A percentile compares a stretch with the other conserved stretches of the same genome.
phyloP scores from a whole-genome alignment of 2,888 invertebrate species.

The Drosophila affinis region DNA sequence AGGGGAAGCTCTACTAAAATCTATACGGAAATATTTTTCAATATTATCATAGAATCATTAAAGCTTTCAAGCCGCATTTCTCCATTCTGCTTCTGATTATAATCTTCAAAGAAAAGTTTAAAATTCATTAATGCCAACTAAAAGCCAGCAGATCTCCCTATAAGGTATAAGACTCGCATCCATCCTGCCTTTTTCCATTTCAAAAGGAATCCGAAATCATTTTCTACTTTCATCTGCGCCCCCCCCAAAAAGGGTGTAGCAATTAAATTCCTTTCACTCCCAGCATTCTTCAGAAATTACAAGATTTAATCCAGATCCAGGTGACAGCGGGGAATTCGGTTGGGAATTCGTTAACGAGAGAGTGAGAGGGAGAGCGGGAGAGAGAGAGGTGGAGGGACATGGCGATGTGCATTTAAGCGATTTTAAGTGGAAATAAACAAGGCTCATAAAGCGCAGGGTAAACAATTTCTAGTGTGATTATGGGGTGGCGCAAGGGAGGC shows the following conservation, averaged over 20 bases:
- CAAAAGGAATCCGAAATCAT: slow-evolving; percentile 28
- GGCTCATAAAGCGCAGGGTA: slow-evolving; percentile 65
- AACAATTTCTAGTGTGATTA: slow-evolving; percentile 62
- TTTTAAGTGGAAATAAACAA: slow-evolving; percentile 61
- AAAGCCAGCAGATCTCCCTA: background rate
- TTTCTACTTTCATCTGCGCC: slow-evolving; percentile 29
- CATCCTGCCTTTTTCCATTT: background rate
- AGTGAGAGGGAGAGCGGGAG: background rate
- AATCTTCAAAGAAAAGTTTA: too few species aligned
- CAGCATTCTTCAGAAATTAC: slow-evolving; percentile 16
- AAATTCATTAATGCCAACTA: background rate
- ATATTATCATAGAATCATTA: too few species aligned
- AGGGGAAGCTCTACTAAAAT: background rate
- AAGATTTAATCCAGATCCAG: slow-evolving; percentile 33
- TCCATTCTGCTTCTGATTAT: too few species aligned
- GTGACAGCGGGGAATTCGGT: slow-evolving; percentile 17
- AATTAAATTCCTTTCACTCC: slow-evolving; percentile 25
- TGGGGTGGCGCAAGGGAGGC: background rate
- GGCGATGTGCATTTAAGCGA: slow-evolving; percentile 46
- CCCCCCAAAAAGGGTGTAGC: slow-evolving; percentile 21
- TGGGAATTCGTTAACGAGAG: slow-evolving; percentile 4
- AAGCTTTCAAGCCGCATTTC: too few species aligned
- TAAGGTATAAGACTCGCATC: background rate
- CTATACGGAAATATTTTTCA: too few species aligned
- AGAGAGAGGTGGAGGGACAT: background rate